phyloP scores from a whole-genome alignment of 2,888 invertebrate species.

The Seira musarum region DNA sequence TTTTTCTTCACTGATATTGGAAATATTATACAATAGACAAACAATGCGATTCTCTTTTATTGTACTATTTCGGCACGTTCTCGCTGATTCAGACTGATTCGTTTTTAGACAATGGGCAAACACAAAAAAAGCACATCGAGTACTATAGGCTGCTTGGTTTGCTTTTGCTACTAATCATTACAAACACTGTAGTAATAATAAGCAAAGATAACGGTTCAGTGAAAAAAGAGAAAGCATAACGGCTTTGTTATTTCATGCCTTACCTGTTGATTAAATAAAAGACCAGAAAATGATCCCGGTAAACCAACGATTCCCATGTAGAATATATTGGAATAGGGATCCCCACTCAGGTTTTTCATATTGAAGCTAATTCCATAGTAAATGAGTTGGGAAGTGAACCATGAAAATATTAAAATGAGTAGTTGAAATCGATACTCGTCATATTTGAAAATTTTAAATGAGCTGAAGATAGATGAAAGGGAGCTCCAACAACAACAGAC shows the following conservation, averaged over 20 bases:
- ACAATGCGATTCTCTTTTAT: neutral
- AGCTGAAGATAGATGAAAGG: constrained; percentile 23
- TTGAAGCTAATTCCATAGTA: constrained; percentile 67
- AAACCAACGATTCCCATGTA: constrained; percentile 63
- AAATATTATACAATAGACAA: neutral
- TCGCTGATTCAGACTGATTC: neutral
- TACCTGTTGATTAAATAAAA: constrained; percentile 63
- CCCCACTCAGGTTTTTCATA: constrained; percentile 61
- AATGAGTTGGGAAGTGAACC: constrained; percentile 62
- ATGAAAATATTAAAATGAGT: constrained; percentile 58
- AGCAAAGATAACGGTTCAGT: neutral
- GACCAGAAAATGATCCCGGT: constrained; percentile 59
- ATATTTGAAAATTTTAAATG: constrained; percentile 43
- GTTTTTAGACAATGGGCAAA: neutral
- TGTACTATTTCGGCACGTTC: neutral
- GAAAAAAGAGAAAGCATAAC: neutral
- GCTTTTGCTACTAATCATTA: neutral
- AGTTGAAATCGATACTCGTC: constrained; percentile 50
- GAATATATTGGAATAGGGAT: constrained; percentile 64
- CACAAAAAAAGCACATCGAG: neutral
- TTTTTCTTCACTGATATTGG: neutral
- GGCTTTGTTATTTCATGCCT: constrained; percentile 1
- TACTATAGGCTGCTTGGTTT: too few relatives aligned
- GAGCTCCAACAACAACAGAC: neutral
- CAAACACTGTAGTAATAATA: neutral